These are phyloP conservation scores for Leptocoma aspasia DNA, from an alignment of 2,113 vertebrate genomes.

Conservation along the genomic window DNA sequence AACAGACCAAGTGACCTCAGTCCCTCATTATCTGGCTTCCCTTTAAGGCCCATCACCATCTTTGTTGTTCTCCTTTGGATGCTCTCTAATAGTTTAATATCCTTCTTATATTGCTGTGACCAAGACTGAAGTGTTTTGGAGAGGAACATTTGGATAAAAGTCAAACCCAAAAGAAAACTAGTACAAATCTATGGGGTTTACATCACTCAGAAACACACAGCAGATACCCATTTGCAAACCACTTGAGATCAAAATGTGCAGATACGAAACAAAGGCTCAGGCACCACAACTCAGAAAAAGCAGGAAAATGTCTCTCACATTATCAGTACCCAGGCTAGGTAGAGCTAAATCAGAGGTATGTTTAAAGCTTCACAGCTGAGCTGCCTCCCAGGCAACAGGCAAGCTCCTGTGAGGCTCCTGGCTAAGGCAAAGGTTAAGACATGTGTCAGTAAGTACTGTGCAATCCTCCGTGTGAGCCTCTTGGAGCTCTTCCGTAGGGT, in stretches of 20 bases:
- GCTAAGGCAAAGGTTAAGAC: not conserved
- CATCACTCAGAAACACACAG: not conserved
- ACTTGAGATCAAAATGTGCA: not conserved
- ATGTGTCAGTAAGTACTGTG: accelerated
- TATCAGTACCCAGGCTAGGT: not conserved
- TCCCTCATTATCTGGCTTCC: not conserved
- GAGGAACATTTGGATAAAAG: not conserved
- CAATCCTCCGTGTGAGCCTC: not conserved
- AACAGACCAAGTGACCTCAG: not conserved
- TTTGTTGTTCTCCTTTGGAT: not conserved
- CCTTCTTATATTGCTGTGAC: not conserved
- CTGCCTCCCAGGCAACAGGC: not conserved
- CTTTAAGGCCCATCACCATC: not conserved
- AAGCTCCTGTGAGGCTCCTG: not conserved
- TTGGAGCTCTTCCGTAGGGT: not conserved
- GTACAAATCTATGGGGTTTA: not conserved
- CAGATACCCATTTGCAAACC: not conserved
- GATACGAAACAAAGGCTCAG: not conserved
- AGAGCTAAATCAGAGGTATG: not conserved
- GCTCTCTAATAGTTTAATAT: not conserved
- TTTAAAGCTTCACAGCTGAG: not conserved
- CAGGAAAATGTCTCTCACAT: not conserved
- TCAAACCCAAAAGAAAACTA: not conserved
- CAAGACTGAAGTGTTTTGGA: not conserved
- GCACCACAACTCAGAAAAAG: not conserved